Evolutionary conservation across 2,797 vertebrate species (phyloP).

Genomic region (Neomorphus geoffroyi): DNA sequence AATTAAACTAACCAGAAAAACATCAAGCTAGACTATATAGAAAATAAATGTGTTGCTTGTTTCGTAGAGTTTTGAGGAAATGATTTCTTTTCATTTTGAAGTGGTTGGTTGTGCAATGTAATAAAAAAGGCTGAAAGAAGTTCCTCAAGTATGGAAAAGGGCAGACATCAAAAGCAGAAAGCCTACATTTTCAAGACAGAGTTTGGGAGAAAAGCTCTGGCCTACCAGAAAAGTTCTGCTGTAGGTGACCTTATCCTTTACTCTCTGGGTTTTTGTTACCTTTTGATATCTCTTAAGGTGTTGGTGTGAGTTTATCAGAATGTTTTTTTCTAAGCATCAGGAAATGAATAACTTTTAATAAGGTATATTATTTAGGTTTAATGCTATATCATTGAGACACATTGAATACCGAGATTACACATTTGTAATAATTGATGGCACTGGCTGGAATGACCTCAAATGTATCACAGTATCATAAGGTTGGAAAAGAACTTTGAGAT

Average conservation of each 20-base stretch:
- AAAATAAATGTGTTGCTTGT: not conserved
- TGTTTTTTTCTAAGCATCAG: not conserved
- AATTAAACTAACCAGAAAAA: not conserved
- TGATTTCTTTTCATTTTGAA: not conserved
- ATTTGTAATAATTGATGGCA: not conserved
- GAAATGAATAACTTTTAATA: not conserved
- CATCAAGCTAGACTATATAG: not conserved
- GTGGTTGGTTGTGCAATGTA: not conserved
- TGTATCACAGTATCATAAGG: too few relatives aligned
- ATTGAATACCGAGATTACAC: not conserved
- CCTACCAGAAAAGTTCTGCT: not conserved
- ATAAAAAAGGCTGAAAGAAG: not conserved
- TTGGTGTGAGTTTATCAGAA: not conserved
- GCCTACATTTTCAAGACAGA: not conserved
- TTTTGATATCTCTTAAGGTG: not conserved
- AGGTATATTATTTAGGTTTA: not conserved
- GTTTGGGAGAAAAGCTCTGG: not conserved
- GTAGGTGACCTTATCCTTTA: not conserved
- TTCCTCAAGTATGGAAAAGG: not conserved
- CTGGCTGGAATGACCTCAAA: not conserved
- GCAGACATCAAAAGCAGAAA: not conserved
- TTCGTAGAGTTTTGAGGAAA: not conserved
- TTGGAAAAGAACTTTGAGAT: too few relatives aligned
- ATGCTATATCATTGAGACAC: not conserved
- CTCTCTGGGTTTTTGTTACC: not conserved